Base-by-base conservation (phyloP, 2,888 invertebrate species). In the Drosophila nr. perissopoda region DNA sequence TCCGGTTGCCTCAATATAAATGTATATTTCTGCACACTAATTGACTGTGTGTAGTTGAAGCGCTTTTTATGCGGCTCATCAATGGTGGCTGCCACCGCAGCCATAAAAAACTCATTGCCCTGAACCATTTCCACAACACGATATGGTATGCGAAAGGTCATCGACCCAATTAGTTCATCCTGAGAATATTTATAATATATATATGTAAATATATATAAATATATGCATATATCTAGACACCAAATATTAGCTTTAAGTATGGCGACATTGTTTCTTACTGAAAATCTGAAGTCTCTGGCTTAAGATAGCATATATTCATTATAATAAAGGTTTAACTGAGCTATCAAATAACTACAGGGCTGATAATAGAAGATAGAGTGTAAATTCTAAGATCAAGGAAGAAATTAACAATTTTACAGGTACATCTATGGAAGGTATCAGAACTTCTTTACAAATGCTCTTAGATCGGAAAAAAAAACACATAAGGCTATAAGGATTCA, bases 1-100 rank as follows among this genome's bases (percentile, higher is more conserved):
- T 95, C 94, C 0, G 98, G 98, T 33, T 96, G 95, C 0, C 97
- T 95, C 2, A 96, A 95, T 77, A 98, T 94, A 91, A 98, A 96
- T 0, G 96, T 95, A 88, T 98, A 97, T 0, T 96, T 94, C 91
- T 98, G 97, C 1, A 96, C 95, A 88, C 96, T 97, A 58, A 98
- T 95, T 0, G 97, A 95, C 33, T 94, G 93, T 0, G 98, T 97
- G 91, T 96, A 98, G 92, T 97, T 97, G 46, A 97, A 95, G 6
- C 94, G 81, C 46, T 91, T 91, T 51, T 80, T 90, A 33, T 91
- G 82, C 2, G 88, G 82, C 52, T 93, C 92, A 71, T 93, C 92
- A 4, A 93, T 89, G 4, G 93, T 93, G 36, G 89, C 89, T 31
- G 91, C 93, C 40, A 92, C 89, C 2, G 93, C 93, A 7, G 91